These are phyloP conservation scores for Labrus mixtus DNA, from an alignment of 2,113 vertebrate species.

Conservation along the genomic window DNA sequence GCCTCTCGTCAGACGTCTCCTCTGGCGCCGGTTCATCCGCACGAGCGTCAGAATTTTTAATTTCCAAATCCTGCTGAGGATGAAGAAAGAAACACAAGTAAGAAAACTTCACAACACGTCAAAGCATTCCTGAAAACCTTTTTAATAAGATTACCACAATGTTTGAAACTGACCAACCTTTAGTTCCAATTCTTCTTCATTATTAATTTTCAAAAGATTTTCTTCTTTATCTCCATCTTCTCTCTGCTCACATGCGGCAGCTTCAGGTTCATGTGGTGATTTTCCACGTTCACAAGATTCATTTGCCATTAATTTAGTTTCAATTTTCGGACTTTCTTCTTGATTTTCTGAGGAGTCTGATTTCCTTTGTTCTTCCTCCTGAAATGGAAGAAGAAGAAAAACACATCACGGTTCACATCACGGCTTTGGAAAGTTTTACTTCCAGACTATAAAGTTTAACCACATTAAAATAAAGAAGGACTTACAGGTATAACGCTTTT, in stretches of 20 bases:
- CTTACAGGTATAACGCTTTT: conserved; percentile 72
- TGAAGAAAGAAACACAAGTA: background rate
- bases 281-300: conserved; percentile 1
- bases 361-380: conserved; percentile 56
- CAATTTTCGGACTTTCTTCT: conserved; percentile 34
- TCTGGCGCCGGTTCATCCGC: conserved; percentile 51
- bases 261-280: background rate
- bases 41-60: conserved; percentile 66
- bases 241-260: background rate
- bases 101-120: background rate
- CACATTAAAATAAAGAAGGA: background rate
- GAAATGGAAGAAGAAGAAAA: conserved; percentile 4
- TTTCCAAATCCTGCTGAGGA: conserved; percentile 67
- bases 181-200: conserved; percentile 32
- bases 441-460: background rate
- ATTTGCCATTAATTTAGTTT: conserved; percentile 28
- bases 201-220: conserved; percentile 12
- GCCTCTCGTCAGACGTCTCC: conserved; percentile 53
- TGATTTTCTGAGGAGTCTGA: conserved; percentile 47
- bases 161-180: conserved; percentile 62
- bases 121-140: too few relatives aligned
- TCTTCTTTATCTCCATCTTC: conserved; percentile 33
- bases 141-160: background rate
- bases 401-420: background rate
- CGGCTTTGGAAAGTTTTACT: background rate